Evolutionary conservation across 2,888 invertebrate species (phyloP), one percentile per base, ranked within the genome.

Genomic region (Notocelia uddmanniana): DNA sequence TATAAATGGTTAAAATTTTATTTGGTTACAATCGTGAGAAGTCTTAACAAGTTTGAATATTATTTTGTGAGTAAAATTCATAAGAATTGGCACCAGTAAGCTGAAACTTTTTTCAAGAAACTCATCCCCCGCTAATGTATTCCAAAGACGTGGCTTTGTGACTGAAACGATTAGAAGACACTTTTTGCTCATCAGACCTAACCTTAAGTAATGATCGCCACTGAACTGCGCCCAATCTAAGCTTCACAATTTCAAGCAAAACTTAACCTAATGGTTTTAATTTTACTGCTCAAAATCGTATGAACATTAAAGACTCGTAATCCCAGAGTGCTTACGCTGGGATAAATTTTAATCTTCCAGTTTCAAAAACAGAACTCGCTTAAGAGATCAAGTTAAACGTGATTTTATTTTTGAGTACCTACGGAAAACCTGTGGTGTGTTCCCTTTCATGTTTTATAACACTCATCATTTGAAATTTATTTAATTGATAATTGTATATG

Each of bases 161-260:
- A n/a, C 37, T 52, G 23, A 64, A 64, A 64, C 52, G 64, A 37
- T 54, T 64, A 64, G 37, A 23, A 37, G 34, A 54, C 52, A 64
- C 37, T 64, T 64, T 64, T 64, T 64, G 52, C 37, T 19, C 63
- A 23, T 54, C 63, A 63, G 63, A 52, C 37, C 52, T 64, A 64
- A 54, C 52, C 52, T 54, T 54, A 63, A 64, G 52, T 64, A 64
- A 64, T 31, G 50, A 63, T 54, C 54, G 21, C 54, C 23, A 54
- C 64, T 23, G 37, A 21, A 52, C 19, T 50, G 50, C 50, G n/a
- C 19, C 34, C 19, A 31, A 63, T 63, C 52, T 52, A n/a, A 63
- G 21, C 10, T 52, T 15, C 26, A 13, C 50, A 37, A 23, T 3
- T 11, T 10, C 37, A 37, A 6, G 6, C 37, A n/a, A 11, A 37